Evolutionary conservation across 2,113 vertebrate species (phyloP).

Genomic region (Cyanoderma ruficeps): DNA sequence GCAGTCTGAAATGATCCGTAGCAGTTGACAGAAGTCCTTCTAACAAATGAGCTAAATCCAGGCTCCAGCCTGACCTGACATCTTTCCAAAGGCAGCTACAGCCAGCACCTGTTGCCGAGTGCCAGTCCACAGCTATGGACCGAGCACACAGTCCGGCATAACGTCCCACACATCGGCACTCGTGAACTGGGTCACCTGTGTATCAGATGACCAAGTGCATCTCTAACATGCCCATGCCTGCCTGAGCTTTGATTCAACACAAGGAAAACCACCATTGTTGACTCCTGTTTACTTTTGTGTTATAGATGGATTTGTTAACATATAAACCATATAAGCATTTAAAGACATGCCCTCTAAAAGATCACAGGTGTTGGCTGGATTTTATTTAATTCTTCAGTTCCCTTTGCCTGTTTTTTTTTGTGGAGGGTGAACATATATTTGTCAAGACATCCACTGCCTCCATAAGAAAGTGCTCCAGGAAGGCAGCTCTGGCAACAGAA

Average conservation of each 20-base stretch:
- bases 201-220: background rate
- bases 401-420: background rate
- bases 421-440: background rate
- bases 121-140: background rate
- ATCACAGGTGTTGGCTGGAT: background rate
- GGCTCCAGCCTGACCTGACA: background rate
- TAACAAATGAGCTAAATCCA: background rate
- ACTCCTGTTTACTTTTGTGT: background rate
- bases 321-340: background rate
- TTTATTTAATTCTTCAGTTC: background rate
- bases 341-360: background rate
- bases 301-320: background rate
- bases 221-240: background rate
- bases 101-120: background rate
- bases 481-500: background rate
- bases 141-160: accelerated
- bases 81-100: background rate
- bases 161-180: background rate
- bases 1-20: background rate
- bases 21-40: background rate
- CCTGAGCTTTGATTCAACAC: background rate
- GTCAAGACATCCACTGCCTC: background rate
- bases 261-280: background rate
- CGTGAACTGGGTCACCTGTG: background rate
- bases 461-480: background rate